phyloP scores from a whole-genome alignment of 2,888 invertebrate species.

The Thymelicus sylvestris region DNA sequence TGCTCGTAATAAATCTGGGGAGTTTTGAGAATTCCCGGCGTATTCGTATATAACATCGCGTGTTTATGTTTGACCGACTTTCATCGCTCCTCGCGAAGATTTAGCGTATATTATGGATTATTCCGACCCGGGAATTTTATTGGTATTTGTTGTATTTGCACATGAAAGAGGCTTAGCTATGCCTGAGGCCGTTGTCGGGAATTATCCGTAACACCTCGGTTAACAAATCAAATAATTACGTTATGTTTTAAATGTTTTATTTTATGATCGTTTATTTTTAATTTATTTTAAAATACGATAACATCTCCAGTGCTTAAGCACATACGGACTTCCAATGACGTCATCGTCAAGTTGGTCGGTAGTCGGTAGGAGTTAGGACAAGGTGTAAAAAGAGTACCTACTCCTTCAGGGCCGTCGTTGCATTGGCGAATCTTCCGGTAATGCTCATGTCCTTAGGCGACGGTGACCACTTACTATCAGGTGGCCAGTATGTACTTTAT shows the following conservation, averaged over 20 bases:
- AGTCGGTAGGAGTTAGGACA: too few species aligned
- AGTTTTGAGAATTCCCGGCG: constrained; percentile 46
- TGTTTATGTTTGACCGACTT: constrained; percentile 48
- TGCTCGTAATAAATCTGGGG: constrained; percentile 48
- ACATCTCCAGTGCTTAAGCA: too few species aligned
- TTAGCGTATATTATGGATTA: constrained; percentile 45
- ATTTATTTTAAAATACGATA: too few species aligned
- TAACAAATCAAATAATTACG: not conserved
- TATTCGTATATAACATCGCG: constrained; percentile 40
- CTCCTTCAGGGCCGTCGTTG: too few species aligned
- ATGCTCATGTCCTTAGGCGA: too few species aligned
- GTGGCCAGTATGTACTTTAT: too few species aligned
- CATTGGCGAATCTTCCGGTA: too few species aligned
- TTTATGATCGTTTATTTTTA: too few species aligned
- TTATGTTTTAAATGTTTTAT: not conserved
- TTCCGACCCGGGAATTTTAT: constrained; percentile 34
- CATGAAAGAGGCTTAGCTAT: constrained; percentile 12
- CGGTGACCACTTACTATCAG: too few species aligned
- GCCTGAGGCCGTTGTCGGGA: not conserved
- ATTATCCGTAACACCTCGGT: constrained; percentile 5
- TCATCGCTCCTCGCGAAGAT: constrained; percentile 39
- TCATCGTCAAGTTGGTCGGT: too few species aligned
- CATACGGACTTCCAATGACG: too few species aligned
- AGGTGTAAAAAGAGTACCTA: too few species aligned
- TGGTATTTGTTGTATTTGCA: constrained; percentile 19